These are phyloP conservation scores for Sorex maritimensis DNA, from an alignment of 2,797 vertebrate species.

Conservation along the genomic window DNA sequence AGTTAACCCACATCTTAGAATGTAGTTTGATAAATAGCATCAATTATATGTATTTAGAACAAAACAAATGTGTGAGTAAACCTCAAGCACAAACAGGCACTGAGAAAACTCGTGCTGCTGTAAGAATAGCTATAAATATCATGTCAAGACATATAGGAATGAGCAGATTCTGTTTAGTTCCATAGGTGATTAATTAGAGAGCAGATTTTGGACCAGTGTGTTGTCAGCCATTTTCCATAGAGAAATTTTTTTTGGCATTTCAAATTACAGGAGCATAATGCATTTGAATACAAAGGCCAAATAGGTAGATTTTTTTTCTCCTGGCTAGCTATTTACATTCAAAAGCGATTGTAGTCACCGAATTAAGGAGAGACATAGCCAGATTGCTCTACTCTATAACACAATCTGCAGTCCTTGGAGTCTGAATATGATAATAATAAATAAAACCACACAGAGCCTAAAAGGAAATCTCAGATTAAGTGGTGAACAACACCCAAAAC, in stretches of 20 bases:
- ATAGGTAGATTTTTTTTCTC: neutral
- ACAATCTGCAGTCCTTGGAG: too few relatives aligned
- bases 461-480: too few relatives aligned
- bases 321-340: neutral
- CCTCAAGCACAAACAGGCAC: accelerated
- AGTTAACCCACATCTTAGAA: neutral
- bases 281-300: neutral
- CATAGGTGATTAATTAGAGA: neutral
- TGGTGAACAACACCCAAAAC: too few relatives aligned
- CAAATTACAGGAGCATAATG: neutral
- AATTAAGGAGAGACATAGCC: neutral
- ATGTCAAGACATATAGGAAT: too few relatives aligned
- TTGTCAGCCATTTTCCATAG: neutral
- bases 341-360: neutral
- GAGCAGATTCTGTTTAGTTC: neutral
- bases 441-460: too few relatives aligned
- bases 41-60: neutral
- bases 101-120: neutral
- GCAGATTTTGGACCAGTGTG: neutral
- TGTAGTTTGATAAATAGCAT: neutral
- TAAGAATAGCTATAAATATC: neutral
- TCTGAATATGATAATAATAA: too few relatives aligned
- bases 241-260: neutral
- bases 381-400: too few relatives aligned
- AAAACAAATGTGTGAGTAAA: neutral